phyloP scores from a whole-genome alignment of 2,113 vertebrate species.

The Mirza zaza region DNA sequence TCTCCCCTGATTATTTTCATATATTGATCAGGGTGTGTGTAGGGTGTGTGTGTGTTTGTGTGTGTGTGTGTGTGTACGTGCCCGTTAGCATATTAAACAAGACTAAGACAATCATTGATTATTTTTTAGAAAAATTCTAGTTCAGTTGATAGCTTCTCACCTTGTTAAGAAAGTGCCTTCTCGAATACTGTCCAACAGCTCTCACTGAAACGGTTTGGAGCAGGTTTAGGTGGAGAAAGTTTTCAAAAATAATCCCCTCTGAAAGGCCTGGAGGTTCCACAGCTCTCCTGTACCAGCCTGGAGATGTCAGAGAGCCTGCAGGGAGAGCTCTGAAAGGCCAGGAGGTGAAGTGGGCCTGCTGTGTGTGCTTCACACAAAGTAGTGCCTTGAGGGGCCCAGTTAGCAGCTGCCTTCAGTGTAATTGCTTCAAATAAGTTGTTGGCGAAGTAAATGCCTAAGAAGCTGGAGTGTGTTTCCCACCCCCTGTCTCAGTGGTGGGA shows the following conservation, averaged over 20 bases:
- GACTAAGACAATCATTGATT: neutral
- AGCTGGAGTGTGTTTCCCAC: neutral
- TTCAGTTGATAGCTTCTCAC: constrained; percentile 28
- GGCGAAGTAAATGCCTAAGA: constrained; percentile 23
- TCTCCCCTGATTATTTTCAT: neutral
- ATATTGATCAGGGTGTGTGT: neutral
- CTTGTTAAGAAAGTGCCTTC: constrained; percentile 18
- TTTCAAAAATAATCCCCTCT: constrained; percentile 11
- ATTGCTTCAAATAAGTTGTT: constrained; percentile 34
- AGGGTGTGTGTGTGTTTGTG: neutral
- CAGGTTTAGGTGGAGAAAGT: constrained; percentile 25
- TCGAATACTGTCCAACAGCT: neutral
- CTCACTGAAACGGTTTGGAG: neutral
- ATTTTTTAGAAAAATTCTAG: constrained; percentile 8
- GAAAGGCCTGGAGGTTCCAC: neutral
- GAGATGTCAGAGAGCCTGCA: neutral
- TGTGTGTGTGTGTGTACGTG: neutral
- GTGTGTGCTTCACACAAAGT: constrained; percentile 33
- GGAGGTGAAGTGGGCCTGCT: constrained; percentile 1
- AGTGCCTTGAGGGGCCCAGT: constrained; percentile 1
- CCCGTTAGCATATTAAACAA: neutral
- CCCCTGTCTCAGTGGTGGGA: neutral
- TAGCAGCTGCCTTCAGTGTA: neutral
- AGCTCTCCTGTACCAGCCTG: neutral
- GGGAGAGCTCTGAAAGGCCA: neutral